These are phyloP conservation scores for Danio jaintianensis DNA, from an alignment of 2,797 vertebrate genomes.

Conservation along the genomic window DNA sequence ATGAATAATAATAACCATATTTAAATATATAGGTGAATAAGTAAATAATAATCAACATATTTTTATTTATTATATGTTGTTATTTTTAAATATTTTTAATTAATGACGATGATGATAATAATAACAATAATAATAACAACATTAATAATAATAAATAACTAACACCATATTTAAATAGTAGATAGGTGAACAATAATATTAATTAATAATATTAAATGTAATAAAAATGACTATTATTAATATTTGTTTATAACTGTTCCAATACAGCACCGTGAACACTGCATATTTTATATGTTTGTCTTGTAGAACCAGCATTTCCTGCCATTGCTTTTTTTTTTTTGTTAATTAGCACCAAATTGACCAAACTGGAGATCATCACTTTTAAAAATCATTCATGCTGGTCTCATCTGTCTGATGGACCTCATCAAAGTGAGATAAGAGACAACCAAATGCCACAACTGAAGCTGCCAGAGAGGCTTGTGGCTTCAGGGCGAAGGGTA, in stretches of 20 bases:
- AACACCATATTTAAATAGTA: no score
- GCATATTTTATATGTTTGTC: background rate
- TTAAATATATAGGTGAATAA: no score
- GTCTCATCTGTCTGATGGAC: constrained; percentile 15
- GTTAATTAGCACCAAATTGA: constrained; percentile 13
- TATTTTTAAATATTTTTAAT: no score
- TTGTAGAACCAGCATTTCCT: constrained; percentile 4
- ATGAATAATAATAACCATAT: no score
- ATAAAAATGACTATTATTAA: no score
- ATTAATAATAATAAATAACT: no score
- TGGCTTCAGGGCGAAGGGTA: constrained; percentile 47
- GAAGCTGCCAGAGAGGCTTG: constrained; percentile 29
- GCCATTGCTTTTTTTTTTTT: background rate
- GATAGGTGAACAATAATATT: no score
- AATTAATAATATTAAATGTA: no score
- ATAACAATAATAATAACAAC: no score
- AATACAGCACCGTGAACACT: background rate
- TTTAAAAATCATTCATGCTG: constrained; percentile 12
- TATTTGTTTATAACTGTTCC: background rate
- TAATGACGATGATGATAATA: no score
- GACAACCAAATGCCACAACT: background rate
- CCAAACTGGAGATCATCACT: background rate
- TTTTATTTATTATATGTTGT: no score
- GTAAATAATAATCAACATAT: no score
- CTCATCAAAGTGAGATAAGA: constrained; percentile 28